phyloP scores from a whole-genome alignment of 2,797 vertebrate species.

The Melanotaenia parkinsoni region DNA sequence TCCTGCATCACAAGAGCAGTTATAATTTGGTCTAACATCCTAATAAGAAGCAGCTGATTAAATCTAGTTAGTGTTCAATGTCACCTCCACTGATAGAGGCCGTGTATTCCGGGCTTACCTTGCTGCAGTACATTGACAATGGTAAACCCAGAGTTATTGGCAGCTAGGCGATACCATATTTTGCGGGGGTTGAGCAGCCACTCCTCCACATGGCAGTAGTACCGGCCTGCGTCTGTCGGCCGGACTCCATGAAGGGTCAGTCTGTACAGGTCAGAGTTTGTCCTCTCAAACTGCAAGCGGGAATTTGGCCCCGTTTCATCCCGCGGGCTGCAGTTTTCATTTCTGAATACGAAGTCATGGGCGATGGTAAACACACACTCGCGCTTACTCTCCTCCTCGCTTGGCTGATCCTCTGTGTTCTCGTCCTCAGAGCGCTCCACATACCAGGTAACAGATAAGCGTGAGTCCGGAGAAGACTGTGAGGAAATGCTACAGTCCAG shows the following conservation, averaged over 20 bases:
- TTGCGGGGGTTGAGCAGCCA: conserved; percentile 93
- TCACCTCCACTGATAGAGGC: conserved; percentile 14
- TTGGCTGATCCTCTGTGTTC: conserved; percentile 62
- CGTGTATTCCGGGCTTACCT: conserved; percentile 78
- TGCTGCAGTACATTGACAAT: conserved; percentile 87
- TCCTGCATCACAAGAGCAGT: background rate
- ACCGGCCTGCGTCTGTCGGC: conserved; percentile 87
- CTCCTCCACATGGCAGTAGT: conserved; percentile 94
- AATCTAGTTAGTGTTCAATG: background rate
- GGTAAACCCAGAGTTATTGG: conserved; percentile 90
- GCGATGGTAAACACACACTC: conserved; percentile 90
- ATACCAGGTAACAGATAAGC: conserved; percentile 95
- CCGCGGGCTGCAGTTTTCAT: conserved; percentile 84
- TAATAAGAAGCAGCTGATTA: background rate
- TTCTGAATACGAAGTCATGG: conserved; percentile 89
- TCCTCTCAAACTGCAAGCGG: conserved; percentile 92
- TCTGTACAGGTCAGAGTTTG: conserved; percentile 88
- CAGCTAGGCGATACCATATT: conserved; percentile 91
- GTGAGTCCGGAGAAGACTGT: conserved; percentile 91
- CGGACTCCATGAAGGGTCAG: conserved; percentile 89
- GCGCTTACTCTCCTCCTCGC: conserved; percentile 53
- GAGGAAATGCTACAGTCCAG: conserved; percentile 92
- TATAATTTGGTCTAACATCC: background rate
- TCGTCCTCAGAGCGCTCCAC: conserved; percentile 75
- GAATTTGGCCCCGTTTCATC: conserved; percentile 81